Evolutionary conservation across 2,888 invertebrate species (phyloP), one percentile per base, ranked within the genome.

Genomic region (Hypena proboscidalis): DNA sequence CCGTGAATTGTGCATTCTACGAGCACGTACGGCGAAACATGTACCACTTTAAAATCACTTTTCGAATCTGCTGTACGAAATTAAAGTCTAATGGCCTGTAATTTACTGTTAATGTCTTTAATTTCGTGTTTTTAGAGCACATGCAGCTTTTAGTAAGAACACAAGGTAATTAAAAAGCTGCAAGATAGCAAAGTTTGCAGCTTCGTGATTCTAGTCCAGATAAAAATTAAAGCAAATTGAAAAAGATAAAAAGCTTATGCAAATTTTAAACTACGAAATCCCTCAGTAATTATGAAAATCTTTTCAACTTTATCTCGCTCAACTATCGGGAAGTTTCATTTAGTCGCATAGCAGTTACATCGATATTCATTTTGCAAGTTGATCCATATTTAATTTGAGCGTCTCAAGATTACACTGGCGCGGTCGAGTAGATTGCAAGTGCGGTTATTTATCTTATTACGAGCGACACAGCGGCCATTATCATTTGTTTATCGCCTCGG

Each of bases 401-500:
- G 60, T 59, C 63, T 62, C 55, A 57, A 77, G 73, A 76, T 77
- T 72, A 73, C 73, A 72, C 59, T 66, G 50, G 54, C 58, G 42
- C 52, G 55, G 55, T 36, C 57, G 46, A 37, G 56, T 46, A 61
- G 61, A 71, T 66, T 70, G 74, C 61, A 65, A 68, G 65, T 68
- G 67, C 70, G 67, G 75, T 79, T 84, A 77, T 82, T 80, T 80
- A 80, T 79, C 82, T 80, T 84, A 83, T 80, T 76, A 74, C 77
- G 39, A 65, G 67, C 57, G 74, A 74, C 77, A 75, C 70, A 85
- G 71, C 68, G 69, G 52, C 78, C 73, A 80, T 85, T 86, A 83
- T 85, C 72, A 81, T 78, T 85, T 84, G 83, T 84, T 84, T 80
- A 81, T 80, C 61, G 75, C 81, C 75, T 49, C 55, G 51, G 53